Percentiles rank a stretch among this genome's conserved stretches.
These are phyloP conservation scores for Zoanthus sociatus DNA, from an alignment of 92 coral and sea anemone genomes.

Conservation along the genomic window DNA sequence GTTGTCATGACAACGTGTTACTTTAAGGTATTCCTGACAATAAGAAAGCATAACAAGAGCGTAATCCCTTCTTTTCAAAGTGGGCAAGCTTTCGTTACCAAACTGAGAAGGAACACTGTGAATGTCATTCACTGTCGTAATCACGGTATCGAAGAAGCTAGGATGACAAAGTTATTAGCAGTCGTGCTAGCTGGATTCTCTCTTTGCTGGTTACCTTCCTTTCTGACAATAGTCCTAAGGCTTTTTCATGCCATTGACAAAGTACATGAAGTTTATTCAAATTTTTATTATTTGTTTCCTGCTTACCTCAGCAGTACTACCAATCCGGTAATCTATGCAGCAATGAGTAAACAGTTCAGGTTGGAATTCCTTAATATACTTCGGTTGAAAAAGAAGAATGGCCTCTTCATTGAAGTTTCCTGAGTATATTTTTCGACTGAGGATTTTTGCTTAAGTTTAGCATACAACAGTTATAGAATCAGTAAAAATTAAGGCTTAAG, in stretches of 20 bases:
- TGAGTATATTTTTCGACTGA: too few relatives aligned
- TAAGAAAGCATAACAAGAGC: slow-evolving; percentile 5
- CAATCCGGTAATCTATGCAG: slow-evolving; percentile 30
- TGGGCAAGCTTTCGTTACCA: neutral
- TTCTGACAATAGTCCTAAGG: slow-evolving; percentile 10
- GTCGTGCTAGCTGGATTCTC: slow-evolving; percentile 16
- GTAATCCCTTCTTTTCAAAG: slow-evolving; percentile 11
- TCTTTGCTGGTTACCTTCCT: slow-evolving; percentile 20
- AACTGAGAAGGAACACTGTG: neutral
- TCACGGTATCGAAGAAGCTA: slow-evolving; percentile 30
- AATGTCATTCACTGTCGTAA: neutral
- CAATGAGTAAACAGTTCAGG: slow-evolving; percentile 30
- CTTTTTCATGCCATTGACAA: slow-evolving; percentile 10
- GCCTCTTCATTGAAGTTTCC: too few relatives aligned
- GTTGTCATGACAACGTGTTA: slow-evolving; percentile 13
- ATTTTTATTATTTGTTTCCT: slow-evolving; percentile 22
- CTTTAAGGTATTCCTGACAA: slow-evolving; percentile 1
- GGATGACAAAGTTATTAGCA: slow-evolving; percentile 32
- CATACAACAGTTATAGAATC: too few relatives aligned
- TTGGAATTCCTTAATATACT: slow-evolving; percentile 19
- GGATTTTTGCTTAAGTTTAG: too few relatives aligned
- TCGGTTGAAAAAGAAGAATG: neutral
- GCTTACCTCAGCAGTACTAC: slow-evolving; percentile 13
- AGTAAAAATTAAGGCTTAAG: too few relatives aligned
- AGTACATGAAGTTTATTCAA: slow-evolving; percentile 28